Conservation (phyloP, 2,888 invertebrate genomes). For the Macrosoma leucophasiata region DNA sequence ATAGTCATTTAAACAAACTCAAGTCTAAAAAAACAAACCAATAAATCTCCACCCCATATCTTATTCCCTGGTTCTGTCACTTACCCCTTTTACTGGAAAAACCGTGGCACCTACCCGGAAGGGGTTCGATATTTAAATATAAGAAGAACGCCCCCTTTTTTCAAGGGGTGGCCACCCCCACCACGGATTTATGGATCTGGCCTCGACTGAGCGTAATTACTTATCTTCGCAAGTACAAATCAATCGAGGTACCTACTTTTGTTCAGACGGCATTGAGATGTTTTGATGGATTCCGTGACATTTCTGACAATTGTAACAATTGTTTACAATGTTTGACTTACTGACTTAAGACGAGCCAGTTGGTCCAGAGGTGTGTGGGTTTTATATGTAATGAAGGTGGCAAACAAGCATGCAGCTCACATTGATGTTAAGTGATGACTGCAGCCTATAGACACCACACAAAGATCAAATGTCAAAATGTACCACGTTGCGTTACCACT, state of each 20-base stretch:
- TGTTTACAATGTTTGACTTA: no score
- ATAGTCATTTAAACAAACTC: background rate
- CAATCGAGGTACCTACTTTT: constrained; percentile 63
- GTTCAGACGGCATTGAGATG: no score
- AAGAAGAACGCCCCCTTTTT: constrained; percentile 75
- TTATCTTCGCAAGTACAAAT: constrained; percentile 74
- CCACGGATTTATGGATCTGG: constrained; percentile 73
- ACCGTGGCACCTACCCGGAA: constrained; percentile 76
- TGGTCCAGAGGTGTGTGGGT: no score
- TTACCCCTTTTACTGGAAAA: constrained; percentile 76
- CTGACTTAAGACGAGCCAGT: no score
- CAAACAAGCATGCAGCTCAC: no score
- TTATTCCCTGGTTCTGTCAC: constrained; percentile 69
- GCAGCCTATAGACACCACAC: no score
- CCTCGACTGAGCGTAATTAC: constrained; percentile 69
- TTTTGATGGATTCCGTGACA: background rate
- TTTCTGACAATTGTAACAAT: background rate
- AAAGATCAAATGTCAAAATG: no score
- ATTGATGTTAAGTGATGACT: no score
- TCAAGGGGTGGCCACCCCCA: constrained; percentile 52
- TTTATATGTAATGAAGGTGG: no score
- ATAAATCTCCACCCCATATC: constrained; percentile 31
- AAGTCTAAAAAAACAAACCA: constrained; percentile 5
- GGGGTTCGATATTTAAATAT: constrained; percentile 76
- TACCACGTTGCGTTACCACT: no score